Evolutionary conservation across 2,113 vertebrate species (phyloP).

Genomic region (Ceyx melanurus): DNA sequence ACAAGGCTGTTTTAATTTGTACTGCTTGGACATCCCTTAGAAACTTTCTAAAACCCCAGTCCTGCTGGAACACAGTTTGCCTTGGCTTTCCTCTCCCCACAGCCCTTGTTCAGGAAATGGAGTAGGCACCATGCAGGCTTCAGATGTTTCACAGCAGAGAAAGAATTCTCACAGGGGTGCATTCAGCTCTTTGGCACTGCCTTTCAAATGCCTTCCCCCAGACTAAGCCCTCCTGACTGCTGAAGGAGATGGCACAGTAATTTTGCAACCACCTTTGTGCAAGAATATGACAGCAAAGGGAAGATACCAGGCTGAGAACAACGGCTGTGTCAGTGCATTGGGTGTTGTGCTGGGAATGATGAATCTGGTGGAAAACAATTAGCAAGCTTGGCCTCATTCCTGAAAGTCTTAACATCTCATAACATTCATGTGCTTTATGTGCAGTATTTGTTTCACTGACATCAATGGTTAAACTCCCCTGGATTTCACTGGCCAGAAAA

Average conservation of each 20-base stretch:
- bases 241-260: not conserved
- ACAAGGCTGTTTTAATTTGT: not conserved
- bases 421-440: not conserved
- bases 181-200: not conserved
- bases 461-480: not conserved
- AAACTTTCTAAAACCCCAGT: not conserved
- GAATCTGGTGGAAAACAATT: not conserved
- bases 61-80: not conserved
- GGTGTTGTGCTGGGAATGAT: not conserved
- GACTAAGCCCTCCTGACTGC: not conserved
- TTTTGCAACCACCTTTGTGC: not conserved
- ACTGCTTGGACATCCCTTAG: not conserved
- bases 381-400: not conserved
- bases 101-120: not conserved
- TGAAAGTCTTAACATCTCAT: not conserved
- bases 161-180: slow-evolving; percentile 17
- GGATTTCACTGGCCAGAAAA: not conserved
- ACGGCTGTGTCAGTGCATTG: not conserved
- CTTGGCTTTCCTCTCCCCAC: not conserved
- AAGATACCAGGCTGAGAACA: not conserved
- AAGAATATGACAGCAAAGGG: not conserved
- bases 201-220: not conserved
- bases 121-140: not conserved
- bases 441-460: not conserved
- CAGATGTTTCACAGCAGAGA: not conserved